phyloP scores from a whole-genome alignment of 2,888 invertebrate species.

The Diadegma fenestrale region DNA sequence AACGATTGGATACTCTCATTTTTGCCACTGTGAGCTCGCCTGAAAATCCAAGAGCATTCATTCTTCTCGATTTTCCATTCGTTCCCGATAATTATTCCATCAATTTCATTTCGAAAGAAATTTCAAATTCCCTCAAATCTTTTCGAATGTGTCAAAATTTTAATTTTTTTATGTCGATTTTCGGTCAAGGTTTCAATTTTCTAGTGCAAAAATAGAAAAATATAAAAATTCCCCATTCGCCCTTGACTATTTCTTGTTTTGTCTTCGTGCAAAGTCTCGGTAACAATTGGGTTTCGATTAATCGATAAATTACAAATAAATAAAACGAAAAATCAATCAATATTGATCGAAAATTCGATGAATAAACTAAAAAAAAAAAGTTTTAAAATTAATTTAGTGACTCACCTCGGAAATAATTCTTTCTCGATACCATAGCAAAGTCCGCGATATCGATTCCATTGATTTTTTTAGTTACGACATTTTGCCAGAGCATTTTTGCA shows the following conservation, averaged over 20 bases:
- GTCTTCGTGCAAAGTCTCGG: too few species aligned
- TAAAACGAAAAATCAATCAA: too few species aligned
- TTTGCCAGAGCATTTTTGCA: conserved; percentile 69
- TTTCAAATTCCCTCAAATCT: too few species aligned
- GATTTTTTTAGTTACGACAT: conserved; percentile 73
- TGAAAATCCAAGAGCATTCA: conserved; percentile 52
- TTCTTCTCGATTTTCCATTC: not conserved
- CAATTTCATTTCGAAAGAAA: not conserved
- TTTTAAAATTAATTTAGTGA: not conserved
- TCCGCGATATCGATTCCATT: conserved; percentile 75
- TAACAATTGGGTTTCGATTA: too few species aligned
- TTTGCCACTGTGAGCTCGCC: conserved; percentile 74
- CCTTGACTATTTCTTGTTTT: too few species aligned
- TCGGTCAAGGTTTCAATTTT: too few species aligned
- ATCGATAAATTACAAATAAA: too few species aligned
- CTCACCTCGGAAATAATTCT: conserved; percentile 77
- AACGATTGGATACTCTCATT: conserved; percentile 74
- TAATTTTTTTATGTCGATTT: too few species aligned
- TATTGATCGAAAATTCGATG: not conserved
- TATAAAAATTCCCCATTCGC: too few species aligned
- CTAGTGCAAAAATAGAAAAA: too few species aligned
- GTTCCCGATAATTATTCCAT: not conserved
- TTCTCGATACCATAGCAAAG: conserved; percentile 76
- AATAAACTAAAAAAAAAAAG: not conserved
- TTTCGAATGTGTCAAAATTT: too few species aligned